Evolutionary conservation across 2,113 vertebrate genomes (phyloP).

Genomic region (Dissostichus mawsoni): DNA sequence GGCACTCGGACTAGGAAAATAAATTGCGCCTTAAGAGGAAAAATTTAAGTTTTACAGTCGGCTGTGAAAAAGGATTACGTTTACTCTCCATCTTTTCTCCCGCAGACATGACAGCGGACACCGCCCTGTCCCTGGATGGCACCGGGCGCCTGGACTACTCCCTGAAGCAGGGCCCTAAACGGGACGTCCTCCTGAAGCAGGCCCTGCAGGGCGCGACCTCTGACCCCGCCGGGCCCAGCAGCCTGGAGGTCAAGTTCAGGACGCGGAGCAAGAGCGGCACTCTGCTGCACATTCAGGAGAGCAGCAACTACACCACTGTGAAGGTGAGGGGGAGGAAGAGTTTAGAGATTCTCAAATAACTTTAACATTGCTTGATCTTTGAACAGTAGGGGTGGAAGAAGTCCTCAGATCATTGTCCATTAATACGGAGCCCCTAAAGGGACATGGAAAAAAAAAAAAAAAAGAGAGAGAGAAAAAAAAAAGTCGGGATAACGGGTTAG

Average conservation of each 20-base stretch:
- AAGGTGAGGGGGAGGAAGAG: slow-evolving; percentile 80
- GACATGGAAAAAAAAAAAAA: no score
- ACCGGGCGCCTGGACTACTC: slow-evolving; percentile 92
- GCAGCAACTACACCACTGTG: slow-evolving; percentile 96
- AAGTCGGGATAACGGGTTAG: no score
- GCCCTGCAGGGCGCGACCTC: slow-evolving; percentile 55
- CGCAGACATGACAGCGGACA: slow-evolving; percentile 91
- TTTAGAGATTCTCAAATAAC: no score
- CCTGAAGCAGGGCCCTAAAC: slow-evolving; percentile 88
- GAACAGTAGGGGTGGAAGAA: no score
- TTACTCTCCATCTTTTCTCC: slow-evolving; percentile 2
- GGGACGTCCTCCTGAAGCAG: slow-evolving; percentile 87
- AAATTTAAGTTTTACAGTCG: slow-evolving; percentile 25
- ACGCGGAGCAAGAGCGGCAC: slow-evolving; percentile 92
- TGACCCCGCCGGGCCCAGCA: slow-evolving; percentile 66
- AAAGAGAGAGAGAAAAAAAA: no score
- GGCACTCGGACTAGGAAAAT: slow-evolving; percentile 54
- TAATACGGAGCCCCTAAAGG: no score
- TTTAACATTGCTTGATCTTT: no score
- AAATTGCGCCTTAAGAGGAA: slow-evolving; percentile 15
- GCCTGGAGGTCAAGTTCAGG: slow-evolving; percentile 94
- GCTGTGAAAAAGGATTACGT: slow-evolving; percentile 10
- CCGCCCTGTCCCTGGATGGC: slow-evolving; percentile 92
- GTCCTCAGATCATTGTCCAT: no score
- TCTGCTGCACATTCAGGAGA: slow-evolving; percentile 93